Evolutionary conservation across 2,797 vertebrate genomes (phyloP), one percentile per base, ranked within the genome.

Genomic region (Tokudaia muenninki): DNA sequence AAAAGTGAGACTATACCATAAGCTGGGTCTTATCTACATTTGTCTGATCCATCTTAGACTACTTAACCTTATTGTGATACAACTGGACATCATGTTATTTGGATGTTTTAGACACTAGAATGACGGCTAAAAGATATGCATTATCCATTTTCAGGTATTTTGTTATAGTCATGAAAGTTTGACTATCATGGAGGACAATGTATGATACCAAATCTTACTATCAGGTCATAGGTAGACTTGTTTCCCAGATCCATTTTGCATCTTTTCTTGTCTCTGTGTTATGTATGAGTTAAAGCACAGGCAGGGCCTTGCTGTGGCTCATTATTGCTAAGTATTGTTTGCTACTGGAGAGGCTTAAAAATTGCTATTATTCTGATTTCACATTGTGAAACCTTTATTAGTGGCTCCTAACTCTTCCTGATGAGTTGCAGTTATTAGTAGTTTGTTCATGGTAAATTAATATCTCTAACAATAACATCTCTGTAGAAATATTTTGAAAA

Each of bases 401-500:
- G 4, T 92, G 50, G 2, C 26, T 94, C 41, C 34, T n/a, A 86
- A 57, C 50, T 78, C 8, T 77, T 89, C 6, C 26, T 74, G 44
- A 24, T 61, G 74, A 75, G 61, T 72, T 86, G 65, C 11, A 92
- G 72, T 90, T 94, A 77, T 65, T 34, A 78, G 59, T 74, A 47
- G 52, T 74, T 86, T 96, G 41, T 96, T 93, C 87, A 88, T 74
- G 14, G 81, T 37, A 55, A 87, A 59, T 82, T 83, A 88, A 82
- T 74, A 93, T 34, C 41, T 90, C 17, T 90, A 82, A 75, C 57
- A n/a, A 9, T 94, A n/a, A 95, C 87, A 84, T 90, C 79, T 91
- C 52, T 70, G 47, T 52, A n/a, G 50, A 82, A 77, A 65, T 88
- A 75, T 67, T 94, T 97, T 94, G 74, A 95, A 24, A 89, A 63